phyloP scores from a whole-genome alignment of 2,888 invertebrate genomes.

The Homarus gammarus region DNA sequence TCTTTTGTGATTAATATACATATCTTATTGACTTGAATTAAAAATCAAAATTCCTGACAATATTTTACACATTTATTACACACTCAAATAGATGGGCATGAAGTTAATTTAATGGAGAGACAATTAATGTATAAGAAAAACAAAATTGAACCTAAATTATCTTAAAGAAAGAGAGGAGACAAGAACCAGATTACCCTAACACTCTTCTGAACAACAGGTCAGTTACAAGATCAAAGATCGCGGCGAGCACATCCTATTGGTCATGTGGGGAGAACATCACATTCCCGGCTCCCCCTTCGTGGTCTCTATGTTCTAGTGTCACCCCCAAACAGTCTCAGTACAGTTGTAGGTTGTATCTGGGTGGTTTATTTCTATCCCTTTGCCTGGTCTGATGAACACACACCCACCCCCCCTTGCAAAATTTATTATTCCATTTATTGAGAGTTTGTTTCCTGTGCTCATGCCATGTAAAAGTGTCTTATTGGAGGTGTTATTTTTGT shows the following conservation, averaged over 20 bases:
- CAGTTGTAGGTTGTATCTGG: conserved; percentile 4
- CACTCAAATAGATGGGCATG: too few species aligned
- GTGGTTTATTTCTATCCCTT: conserved; percentile 8
- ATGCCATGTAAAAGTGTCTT: too few species aligned
- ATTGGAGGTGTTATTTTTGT: background rate
- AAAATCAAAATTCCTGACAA: too few species aligned
- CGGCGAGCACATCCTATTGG: conserved; percentile 95
- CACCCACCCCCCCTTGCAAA: too few species aligned
- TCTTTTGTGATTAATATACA: too few species aligned
- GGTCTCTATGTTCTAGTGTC: conserved; percentile 80
- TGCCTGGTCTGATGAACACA: background rate
- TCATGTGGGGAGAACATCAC: conserved; percentile 98
- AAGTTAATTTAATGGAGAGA: too few species aligned
- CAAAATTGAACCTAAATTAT: too few species aligned
- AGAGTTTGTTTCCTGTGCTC: too few species aligned
- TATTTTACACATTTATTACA: too few species aligned
- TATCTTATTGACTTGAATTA: too few species aligned
- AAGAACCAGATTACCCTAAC: background rate
- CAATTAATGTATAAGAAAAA: too few species aligned
- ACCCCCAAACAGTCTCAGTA: background rate
- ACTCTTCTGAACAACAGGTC: conserved; percentile 80
- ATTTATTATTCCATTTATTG: too few species aligned
- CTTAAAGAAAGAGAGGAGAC: background rate
- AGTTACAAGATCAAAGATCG: conserved; percentile 94
- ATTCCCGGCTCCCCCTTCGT: conserved; percentile 97